Evolutionary conservation across 2,888 invertebrate genomes (phyloP).

Genomic region (Noctua janthe): DNA sequence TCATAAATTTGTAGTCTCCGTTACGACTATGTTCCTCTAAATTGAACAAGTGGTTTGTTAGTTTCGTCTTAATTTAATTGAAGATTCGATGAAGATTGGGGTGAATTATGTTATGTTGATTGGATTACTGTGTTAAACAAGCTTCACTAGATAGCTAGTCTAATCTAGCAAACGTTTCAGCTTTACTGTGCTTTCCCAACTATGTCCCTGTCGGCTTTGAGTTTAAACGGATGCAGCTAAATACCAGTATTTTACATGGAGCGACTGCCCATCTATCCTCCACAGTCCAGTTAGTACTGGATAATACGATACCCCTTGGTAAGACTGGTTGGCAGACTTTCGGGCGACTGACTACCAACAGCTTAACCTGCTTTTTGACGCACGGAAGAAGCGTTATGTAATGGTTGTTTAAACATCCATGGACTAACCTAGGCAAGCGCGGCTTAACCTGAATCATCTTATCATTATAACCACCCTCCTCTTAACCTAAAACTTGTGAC

Average conservation of each 20-base stretch:
- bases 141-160: background rate
- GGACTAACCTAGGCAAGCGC: background rate
- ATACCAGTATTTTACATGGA: background rate
- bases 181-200: no score
- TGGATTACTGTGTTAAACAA: background rate
- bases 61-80: constrained; percentile 42
- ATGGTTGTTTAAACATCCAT: background rate
- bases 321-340: background rate
- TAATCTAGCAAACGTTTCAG: background rate
- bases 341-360: background rate
- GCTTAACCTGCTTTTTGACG: background rate
- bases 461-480: background rate
- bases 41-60: constrained; percentile 55
- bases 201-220: background rate
- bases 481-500: constrained; percentile 30
- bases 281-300: background rate
- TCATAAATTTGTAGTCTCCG: constrained; percentile 58
- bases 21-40: constrained; percentile 54
- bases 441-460: background rate
- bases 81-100: constrained; percentile 35
- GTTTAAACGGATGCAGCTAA: background rate
- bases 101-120: background rate
- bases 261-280: no score
- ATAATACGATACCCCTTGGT: background rate
- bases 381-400: background rate